Conservation (phyloP, 2,888 invertebrate species). For the Augiades crinisus region DNA sequence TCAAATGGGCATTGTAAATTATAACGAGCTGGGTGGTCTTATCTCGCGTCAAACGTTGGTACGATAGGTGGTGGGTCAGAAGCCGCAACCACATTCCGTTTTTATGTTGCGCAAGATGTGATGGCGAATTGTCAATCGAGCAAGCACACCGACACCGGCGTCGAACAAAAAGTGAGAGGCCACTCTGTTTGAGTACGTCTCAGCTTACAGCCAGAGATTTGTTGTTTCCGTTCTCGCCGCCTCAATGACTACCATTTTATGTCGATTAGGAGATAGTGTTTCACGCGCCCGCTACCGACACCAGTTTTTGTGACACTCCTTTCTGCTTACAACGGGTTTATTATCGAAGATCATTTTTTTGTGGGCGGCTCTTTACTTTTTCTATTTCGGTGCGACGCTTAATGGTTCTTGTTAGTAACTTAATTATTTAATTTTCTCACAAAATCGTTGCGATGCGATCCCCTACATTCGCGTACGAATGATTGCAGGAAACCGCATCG, state of each 20-base stretch:
- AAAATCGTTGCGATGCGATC: constrained; percentile 19
- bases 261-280: constrained; percentile 79
- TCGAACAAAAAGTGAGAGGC: constrained; percentile 67
- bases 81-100: constrained; percentile 52
- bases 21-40: constrained; percentile 67
- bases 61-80: constrained; percentile 63
- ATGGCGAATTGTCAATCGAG: constrained; percentile 63
- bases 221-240: constrained; percentile 77
- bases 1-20: constrained; percentile 66
- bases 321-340: constrained; percentile 71
- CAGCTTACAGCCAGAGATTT: constrained; percentile 71
- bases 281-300: constrained; percentile 76
- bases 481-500: constrained; percentile 66
- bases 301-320: constrained; percentile 76
- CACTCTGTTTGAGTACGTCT: constrained; percentile 53
- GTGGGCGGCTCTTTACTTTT: constrained; percentile 47
- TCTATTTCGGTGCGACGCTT: constrained; percentile 34
- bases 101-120: constrained; percentile 51
- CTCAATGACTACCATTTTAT: constrained; percentile 79
- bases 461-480: constrained; percentile 46
- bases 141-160: constrained; percentile 38
- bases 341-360: constrained; percentile 67
- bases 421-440: constrained; percentile 29
- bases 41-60: constrained; percentile 47
- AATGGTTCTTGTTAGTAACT: constrained; percentile 44